Evolutionary conservation across 2,888 invertebrate species (phyloP).

Genomic region (Cantharis rufa): DNA sequence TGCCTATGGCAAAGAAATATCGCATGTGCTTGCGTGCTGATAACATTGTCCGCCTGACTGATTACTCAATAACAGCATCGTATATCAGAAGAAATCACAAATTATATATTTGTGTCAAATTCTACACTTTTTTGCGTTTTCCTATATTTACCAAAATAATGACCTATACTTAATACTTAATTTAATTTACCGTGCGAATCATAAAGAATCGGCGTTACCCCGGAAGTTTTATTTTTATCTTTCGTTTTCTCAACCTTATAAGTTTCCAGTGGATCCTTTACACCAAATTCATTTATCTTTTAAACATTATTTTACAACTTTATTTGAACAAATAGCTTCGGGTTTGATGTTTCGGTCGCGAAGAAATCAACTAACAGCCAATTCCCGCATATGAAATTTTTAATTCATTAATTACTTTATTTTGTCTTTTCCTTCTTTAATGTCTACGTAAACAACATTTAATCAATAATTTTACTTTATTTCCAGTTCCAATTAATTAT

Average conservation of each 20-base stretch:
- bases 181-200: not conserved
- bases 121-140: not conserved
- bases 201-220: not conserved
- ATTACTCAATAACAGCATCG: conserved; percentile 23
- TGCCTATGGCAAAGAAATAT: conserved; percentile 28
- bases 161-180: not conserved
- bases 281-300: not conserved
- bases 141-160: not conserved
- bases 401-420: not conserved
- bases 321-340: not conserved
- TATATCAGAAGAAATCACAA: conserved; percentile 19
- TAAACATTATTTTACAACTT: not conserved
- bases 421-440: not conserved
- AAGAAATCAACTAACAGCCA: not conserved
- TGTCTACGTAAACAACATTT: not conserved
- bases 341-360: not conserved
- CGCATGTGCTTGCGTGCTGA: conserved; percentile 25
- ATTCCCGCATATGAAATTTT: not conserved
- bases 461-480: not conserved
- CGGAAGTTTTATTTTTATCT: not conserved
- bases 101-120: conserved; percentile 11
- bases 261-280: not conserved
- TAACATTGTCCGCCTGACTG: conserved; percentile 28
- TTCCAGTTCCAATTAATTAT: not conserved
- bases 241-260: not conserved